A percentile compares a stretch with the other conserved stretches of the same genome.
phyloP scores from a whole-genome alignment of 1,140 invertebrate genomes.

The Drosophila triauraria region DNA sequence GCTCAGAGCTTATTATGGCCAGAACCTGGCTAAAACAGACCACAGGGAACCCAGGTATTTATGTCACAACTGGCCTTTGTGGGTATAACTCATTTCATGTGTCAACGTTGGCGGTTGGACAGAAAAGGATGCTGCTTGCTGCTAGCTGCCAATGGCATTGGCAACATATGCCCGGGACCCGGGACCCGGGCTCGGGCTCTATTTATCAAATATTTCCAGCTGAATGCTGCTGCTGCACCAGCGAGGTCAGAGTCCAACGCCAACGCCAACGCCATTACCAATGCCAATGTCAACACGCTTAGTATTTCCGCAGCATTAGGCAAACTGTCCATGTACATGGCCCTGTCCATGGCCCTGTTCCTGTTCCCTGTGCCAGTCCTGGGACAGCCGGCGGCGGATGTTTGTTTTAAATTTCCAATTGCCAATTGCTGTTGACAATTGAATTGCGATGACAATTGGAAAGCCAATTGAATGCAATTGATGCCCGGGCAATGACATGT shows the following conservation, averaged over 20 bases:
- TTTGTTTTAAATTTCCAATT: slow-evolving; percentile 77
- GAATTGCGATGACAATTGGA: slow-evolving; percentile 72
- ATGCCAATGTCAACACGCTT: slow-evolving; percentile 38
- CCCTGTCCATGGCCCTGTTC: neutral
- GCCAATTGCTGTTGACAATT: slow-evolving; percentile 69
- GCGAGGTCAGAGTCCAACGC: neutral
- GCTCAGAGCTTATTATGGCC: too few species aligned
- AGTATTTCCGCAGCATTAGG: slow-evolving; percentile 73
- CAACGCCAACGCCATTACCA: slow-evolving; percentile 23
- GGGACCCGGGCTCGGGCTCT: slow-evolving; percentile 1
- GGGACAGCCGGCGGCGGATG: slow-evolving; percentile 44
- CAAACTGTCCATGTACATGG: slow-evolving; percentile 21
- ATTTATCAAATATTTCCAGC: slow-evolving; percentile 72
- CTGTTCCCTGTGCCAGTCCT: neutral
- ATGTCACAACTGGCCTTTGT: neutral
- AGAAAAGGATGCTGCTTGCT: slow-evolving; percentile 10
- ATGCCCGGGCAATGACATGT: slow-evolving; percentile 58
- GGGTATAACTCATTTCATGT: slow-evolving; percentile 20
- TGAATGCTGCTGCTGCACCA: slow-evolving; percentile 20
- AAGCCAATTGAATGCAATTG: slow-evolving; percentile 79
- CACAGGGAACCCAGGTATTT: too few species aligned
- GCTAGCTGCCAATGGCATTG: slow-evolving; percentile 18
- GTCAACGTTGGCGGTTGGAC: slow-evolving; percentile 6
- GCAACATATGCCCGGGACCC: slow-evolving; percentile 30
- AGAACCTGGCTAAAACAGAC: too few species aligned